Conservation (phyloP, 1,140 invertebrate genomes). For the Anadara kagoshimensis region DNA sequence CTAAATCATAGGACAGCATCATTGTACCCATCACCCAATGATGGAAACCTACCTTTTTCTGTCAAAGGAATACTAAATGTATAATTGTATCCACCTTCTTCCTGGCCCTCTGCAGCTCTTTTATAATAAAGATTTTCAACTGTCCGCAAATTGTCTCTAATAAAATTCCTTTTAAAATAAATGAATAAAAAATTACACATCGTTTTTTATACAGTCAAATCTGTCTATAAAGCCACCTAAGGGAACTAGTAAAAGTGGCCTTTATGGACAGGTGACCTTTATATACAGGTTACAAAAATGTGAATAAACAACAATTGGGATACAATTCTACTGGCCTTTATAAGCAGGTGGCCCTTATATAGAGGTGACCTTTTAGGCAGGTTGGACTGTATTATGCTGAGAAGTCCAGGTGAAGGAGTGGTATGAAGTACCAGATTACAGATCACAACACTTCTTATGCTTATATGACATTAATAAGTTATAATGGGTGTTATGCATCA, state of each 20-base stretch:
- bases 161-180: slow-evolving; percentile 8
- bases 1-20: too few species aligned
- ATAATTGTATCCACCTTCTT: slow-evolving; percentile 9
- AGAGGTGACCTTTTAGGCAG: too few species aligned
- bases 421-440: background rate
- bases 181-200: background rate
- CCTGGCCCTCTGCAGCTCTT: slow-evolving; percentile 2
- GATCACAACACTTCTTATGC: background rate
- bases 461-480: background rate
- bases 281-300: too few species aligned
- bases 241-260: background rate
- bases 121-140: slow-evolving; percentile 4
- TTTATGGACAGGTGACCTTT: too few species aligned
- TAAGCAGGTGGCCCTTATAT: too few species aligned
- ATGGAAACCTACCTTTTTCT: too few species aligned
- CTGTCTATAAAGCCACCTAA: background rate
- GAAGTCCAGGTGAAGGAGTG: background rate
- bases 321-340: too few species aligned
- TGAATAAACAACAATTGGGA: too few species aligned
- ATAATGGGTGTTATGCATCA: background rate
- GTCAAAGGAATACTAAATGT: background rate
- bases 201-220: background rate
- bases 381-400: background rate
- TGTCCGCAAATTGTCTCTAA: slow-evolving; percentile 4
- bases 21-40: too few species aligned